These are phyloP conservation scores for Drosophila peninsularis DNA, from an alignment of 2,888 invertebrate species.

Conservation along the genomic window DNA sequence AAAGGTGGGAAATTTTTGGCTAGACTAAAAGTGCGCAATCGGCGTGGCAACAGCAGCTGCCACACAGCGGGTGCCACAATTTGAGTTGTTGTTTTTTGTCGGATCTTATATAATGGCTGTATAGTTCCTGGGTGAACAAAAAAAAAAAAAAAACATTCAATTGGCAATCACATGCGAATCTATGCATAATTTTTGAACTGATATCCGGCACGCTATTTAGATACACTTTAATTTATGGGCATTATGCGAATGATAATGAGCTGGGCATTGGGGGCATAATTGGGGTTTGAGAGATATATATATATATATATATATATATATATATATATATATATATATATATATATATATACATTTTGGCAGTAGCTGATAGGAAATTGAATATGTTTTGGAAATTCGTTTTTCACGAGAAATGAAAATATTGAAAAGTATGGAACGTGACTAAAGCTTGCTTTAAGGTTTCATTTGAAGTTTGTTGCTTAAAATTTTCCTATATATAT, in stretches of 20 bases:
- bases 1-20: slow-evolving; percentile 50
- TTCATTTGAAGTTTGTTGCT: neutral
- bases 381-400: neutral
- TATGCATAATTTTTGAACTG: slow-evolving; percentile 20
- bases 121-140: slow-evolving; percentile 32
- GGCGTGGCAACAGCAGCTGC: neutral
- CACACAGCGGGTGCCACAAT: neutral
- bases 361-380: neutral
- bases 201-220: slow-evolving; percentile 58
- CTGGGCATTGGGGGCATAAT: neutral
- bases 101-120: slow-evolving; percentile 29
- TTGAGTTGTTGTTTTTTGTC: slow-evolving; percentile 32
- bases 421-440: neutral
- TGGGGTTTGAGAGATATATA: neutral
- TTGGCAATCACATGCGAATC: slow-evolving; percentile 51
- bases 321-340: neutral
- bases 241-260: neutral
- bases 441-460: neutral
- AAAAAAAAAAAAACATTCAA: slow-evolving; percentile 27
- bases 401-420: neutral
- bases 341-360: neutral
- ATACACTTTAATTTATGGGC: slow-evolving; percentile 3
- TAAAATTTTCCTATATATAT: neutral
- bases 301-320: neutral
- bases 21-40: slow-evolving; percentile 7